Base-by-base conservation (phyloP, 2,888 invertebrate species). In the Halictus quadricinctus region DNA sequence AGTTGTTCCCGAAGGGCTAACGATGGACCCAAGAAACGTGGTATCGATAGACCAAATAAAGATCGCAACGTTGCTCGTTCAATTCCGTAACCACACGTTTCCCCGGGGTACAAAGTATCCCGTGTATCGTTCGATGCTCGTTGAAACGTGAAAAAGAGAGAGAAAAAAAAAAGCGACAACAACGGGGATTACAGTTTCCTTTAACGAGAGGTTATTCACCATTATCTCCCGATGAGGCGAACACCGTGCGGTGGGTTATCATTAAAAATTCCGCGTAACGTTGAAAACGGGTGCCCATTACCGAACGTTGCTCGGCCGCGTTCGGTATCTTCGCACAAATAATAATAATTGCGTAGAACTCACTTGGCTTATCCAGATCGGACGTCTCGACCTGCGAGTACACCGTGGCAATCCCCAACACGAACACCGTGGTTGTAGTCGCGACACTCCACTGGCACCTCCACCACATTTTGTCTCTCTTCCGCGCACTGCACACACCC, bases 311-410 rank as follows among this genome's bases (percentile, higher is more conserved):
- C 48, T 13, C 29, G 46, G 15, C 7, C 13, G 21, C 18, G 4
- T 21, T 29, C 64, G 8, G 64, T 50, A 36, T 29, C 18, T 7
- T 7, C 13, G 36, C 64, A 76, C 50, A 76, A 84, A 83, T 72
- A 76, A 83, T 83, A 84, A 84, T 36, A 43, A 84, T 73, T 29
- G 76, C 72, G 83, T 72, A 69, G 85, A 88, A 94, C 94, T 94
- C 91, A 94, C 94, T 92, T 83, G 93, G 93, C 92, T 92, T 92
- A 92, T 94, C 93, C 89, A 94, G 91, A 92, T 94, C 94, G 85
- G 93, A 91, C 90, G 93, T 90, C 91, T 92, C 91, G 80, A 90
- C 88, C 89, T 92, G 91, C 87, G 91, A 87, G 89, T 90, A 90
- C 85, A 91, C 92, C 83, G 90, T 91, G 88, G 88, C 92, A 88